Conservation (phyloP, 2,797 vertebrate genomes). For the Pygocentrus nattereri region DNA sequence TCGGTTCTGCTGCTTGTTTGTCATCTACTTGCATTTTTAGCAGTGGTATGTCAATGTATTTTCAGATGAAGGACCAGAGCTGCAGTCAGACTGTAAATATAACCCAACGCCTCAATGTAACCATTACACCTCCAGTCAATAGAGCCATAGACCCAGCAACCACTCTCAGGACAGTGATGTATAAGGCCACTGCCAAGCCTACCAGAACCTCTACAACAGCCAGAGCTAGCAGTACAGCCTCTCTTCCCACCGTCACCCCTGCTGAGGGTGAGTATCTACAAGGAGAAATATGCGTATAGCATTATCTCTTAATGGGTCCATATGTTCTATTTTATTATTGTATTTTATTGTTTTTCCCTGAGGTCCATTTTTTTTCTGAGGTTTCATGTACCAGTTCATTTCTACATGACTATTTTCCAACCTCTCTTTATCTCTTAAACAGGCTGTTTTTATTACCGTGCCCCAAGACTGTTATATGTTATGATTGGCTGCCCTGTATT, state of each 20-base stretch:
- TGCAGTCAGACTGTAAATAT: constrained; percentile 75
- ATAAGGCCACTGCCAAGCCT: constrained; percentile 64
- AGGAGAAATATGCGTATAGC: neutral
- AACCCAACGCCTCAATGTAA: constrained; percentile 66
- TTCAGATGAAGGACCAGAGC: constrained; percentile 84
- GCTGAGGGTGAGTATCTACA: constrained; percentile 78
- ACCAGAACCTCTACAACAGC: constrained; percentile 68
- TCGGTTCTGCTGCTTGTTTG: neutral
- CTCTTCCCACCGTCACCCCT: constrained; percentile 79
- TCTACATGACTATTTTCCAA: too few relatives aligned
- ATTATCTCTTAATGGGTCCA: too few relatives aligned
- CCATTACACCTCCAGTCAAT: constrained; percentile 66
- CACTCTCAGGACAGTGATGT: constrained; percentile 73
- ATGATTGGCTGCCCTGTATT: too few relatives aligned
- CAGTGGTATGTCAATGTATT: neutral
- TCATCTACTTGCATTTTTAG: neutral
- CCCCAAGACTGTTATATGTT: too few relatives aligned
- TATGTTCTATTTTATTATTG: too few relatives aligned
- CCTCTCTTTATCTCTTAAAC: too few relatives aligned
- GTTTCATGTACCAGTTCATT: too few relatives aligned
- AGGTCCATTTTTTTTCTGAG: too few relatives aligned
- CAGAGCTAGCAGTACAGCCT: constrained; percentile 69
- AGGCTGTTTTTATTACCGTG: too few relatives aligned
- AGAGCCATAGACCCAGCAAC: constrained; percentile 72
- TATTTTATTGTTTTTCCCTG: too few relatives aligned